Base-by-base conservation (phyloP, 2,113 vertebrate species). In the Indicator maculatus region DNA sequence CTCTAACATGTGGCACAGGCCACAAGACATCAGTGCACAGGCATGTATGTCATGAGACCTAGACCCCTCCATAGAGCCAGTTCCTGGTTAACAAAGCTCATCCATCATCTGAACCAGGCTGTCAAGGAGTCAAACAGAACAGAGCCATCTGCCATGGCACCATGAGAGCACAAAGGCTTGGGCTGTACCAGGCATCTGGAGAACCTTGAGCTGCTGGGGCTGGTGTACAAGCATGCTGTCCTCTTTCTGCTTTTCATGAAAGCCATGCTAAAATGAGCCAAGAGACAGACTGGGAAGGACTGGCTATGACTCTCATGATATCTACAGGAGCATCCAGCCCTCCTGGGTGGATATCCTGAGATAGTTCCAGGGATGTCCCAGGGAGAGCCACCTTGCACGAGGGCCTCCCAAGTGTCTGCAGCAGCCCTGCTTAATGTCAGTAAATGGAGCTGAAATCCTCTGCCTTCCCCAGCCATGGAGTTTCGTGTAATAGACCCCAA, bases 391-490 rank as follows among this genome's bases (percentile, higher is more conserved):
- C 2, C 36, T 55, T 53, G 5, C 39, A 72, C 55, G 11, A 81
- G 31, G 86, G 26, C 27, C n/a, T 79, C 30, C 90, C 74, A 92
- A 50, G 70, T 88, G 86, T 18, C 66, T 73, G 31, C 74, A 91
- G 64, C 78, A 77, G 67, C 39, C 33, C 81, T 90, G 76, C 47
- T 78, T 74, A 47, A 69, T 38, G 70, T 86, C 89, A 78, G 78
- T 28, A 82, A 87, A 91, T 74, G 85, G 55, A 88, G 81, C 95
- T 78, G 88, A 93, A 90, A 91, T 94, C 91, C 91, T 93, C 69
- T 61, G 47, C 67, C 91, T 89, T 88, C 73, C 71, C 65, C 45
- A 84, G 50, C 89, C 65, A n/a, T 0, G 0, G 56, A 64, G 77
- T 76, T 92, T 61, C 0, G 0, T n/a, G 20, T 91, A 95, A 96